Conservation (phyloP, 2,797 vertebrate genomes). For the Ciconia nigra region DNA sequence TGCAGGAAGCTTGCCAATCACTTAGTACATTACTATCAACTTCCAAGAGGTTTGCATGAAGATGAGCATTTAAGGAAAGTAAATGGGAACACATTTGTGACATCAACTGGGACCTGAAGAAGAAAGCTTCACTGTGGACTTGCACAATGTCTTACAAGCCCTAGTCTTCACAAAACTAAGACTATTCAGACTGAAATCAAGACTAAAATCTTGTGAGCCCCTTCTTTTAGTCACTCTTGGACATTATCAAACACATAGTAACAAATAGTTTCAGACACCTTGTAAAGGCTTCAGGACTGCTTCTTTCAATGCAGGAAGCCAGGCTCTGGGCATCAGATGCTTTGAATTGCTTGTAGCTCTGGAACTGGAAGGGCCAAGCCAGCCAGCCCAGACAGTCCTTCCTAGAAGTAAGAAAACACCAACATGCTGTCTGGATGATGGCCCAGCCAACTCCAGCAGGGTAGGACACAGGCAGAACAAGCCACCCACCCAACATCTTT, state of each 20-base stretch:
- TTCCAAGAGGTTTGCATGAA: neutral
- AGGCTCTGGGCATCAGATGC: neutral
- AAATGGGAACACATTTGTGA: neutral
- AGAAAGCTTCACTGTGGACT: neutral
- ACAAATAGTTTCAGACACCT: neutral
- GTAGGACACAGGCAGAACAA: neutral
- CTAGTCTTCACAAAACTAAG: neutral
- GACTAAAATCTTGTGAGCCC: neutral
- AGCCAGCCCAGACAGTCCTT: neutral
- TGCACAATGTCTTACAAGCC: neutral
- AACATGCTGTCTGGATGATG: rapidly evolving
- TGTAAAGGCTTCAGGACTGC: neutral
- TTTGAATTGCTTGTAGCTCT: neutral
- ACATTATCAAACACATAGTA: neutral
- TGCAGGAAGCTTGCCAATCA: neutral
- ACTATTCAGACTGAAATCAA: neutral
- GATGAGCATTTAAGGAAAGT: neutral
- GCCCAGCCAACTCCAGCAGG: neutral
- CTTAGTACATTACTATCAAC: neutral
- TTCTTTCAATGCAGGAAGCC: neutral
- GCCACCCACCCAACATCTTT: neutral
- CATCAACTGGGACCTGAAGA: neutral
- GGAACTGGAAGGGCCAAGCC: neutral
- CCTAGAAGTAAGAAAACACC: neutral
- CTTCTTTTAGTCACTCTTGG: neutral